Percentiles rank a stretch among this genome's conserved stretches.
These are phyloP conservation scores for Cistogaster globosa DNA, from an alignment of 2,888 invertebrate genomes.

Conservation along the genomic window DNA sequence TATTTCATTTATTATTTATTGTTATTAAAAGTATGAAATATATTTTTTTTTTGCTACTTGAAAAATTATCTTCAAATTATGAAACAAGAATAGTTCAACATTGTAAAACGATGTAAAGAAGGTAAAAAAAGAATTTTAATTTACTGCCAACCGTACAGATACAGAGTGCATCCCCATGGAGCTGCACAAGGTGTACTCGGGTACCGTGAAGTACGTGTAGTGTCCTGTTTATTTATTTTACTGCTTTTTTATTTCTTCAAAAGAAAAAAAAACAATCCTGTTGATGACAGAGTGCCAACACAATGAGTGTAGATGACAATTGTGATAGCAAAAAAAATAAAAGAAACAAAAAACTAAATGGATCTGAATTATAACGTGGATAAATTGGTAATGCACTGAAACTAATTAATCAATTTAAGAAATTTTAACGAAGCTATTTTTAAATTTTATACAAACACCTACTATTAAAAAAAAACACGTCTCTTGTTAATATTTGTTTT, in stretches of 20 bases:
- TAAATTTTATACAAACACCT: no score
- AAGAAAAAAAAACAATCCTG: conserved; percentile 37
- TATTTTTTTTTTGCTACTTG: conserved; percentile 49
- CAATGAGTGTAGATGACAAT: conserved; percentile 68
- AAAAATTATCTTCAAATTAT: conserved; percentile 70
- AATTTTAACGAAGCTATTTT: no score
- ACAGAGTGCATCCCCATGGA: conserved; percentile 67
- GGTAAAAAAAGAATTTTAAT: conserved; percentile 57
- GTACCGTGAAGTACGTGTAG: conserved; percentile 27
- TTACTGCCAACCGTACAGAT: conserved; percentile 41
- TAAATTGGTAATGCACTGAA: neutral
- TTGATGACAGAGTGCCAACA: conserved; percentile 61
- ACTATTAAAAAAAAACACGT: no score
- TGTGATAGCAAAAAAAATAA: conserved; percentile 32
- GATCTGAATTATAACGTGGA: conserved; percentile 22
- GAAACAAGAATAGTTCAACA: conserved; percentile 49
- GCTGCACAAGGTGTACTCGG: conserved; percentile 60
- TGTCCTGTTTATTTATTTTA: conserved; percentile 54
- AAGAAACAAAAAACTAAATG: conserved; percentile 2
- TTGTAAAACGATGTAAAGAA: conserved; percentile 11
- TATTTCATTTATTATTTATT: conserved; percentile 58
- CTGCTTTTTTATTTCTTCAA: conserved; percentile 9
- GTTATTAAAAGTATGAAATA: conserved; percentile 30
- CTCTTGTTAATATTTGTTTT: no score
- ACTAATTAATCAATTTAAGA: neutral